Evolutionary conservation across 2,113 vertebrate genomes (phyloP).

Genomic region (Tenrec ecaudatus): DNA sequence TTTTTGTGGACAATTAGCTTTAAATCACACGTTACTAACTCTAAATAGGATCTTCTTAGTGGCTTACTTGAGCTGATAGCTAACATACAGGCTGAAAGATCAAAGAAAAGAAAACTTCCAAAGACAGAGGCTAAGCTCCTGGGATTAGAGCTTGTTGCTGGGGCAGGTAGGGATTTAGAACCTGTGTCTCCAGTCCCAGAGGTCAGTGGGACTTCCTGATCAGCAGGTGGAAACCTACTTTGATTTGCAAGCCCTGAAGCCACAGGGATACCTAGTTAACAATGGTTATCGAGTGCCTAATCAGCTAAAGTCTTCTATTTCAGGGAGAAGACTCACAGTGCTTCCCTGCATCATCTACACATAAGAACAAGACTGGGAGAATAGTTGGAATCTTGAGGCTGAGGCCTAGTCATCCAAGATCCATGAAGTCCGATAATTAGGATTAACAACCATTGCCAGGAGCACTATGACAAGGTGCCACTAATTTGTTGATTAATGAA

Average conservation of each 20-base stretch:
- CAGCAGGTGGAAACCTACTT: neutral
- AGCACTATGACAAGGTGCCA: neutral
- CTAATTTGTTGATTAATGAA: neutral
- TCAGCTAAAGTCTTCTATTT: neutral
- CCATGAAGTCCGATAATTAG: neutral
- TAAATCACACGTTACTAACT: neutral
- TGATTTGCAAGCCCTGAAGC: neutral
- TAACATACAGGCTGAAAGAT: neutral
- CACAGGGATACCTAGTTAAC: neutral
- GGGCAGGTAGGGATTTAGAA: neutral
- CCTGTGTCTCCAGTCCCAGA: neutral
- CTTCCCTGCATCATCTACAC: neutral
- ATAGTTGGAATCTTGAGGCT: neutral
- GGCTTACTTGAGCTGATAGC: neutral
- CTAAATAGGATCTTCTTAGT: neutral
- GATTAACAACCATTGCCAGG: neutral
- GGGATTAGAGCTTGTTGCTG: neutral
- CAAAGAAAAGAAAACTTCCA: neutral
- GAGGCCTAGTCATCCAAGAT: too few species aligned
- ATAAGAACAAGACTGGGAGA: neutral
- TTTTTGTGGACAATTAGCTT: neutral
- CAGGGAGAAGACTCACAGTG: neutral
- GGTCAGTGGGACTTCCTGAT: neutral
- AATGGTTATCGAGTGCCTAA: neutral
- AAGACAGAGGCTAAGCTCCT: neutral